Evolutionary conservation across 2,113 vertebrate species (phyloP).

Genomic region (Nesospiza acunhae): DNA sequence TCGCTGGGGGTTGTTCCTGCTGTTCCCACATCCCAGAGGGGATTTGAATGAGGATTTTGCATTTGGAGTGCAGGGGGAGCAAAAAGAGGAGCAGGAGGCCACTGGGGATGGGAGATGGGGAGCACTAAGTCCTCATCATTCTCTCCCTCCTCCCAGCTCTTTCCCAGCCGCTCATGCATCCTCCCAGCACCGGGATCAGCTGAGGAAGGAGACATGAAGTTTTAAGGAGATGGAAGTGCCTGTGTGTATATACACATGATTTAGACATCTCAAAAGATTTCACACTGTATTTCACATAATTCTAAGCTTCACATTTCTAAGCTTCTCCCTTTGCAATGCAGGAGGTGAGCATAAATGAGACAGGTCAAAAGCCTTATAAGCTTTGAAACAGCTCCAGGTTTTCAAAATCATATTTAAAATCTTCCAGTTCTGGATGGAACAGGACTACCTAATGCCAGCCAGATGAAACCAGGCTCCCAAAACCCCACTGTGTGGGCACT

Average conservation of each 20-base stretch:
- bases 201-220: background rate
- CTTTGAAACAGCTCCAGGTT: background rate
- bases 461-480: background rate
- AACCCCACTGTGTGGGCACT: accelerated
- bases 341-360: background rate
- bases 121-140: accelerated
- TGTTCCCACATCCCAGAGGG: background rate
- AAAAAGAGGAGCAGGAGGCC: background rate
- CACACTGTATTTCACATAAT: background rate
- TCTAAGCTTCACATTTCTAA: conserved; percentile 11
- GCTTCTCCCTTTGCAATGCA: background rate
- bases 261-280: conserved; percentile 45
- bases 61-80: background rate
- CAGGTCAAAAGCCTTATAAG: conserved; percentile 25
- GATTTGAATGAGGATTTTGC: accelerated
- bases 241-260: background rate
- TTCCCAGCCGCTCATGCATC: background rate
- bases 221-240: background rate
- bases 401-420: background rate
- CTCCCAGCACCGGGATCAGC: accelerated
- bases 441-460: background rate
- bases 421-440: background rate
- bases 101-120: background rate
- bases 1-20: background rate
- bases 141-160: background rate